These are phyloP conservation scores for Colistium nudipinnis DNA, from an alignment of 2,113 vertebrate species.

Conservation along the genomic window DNA sequence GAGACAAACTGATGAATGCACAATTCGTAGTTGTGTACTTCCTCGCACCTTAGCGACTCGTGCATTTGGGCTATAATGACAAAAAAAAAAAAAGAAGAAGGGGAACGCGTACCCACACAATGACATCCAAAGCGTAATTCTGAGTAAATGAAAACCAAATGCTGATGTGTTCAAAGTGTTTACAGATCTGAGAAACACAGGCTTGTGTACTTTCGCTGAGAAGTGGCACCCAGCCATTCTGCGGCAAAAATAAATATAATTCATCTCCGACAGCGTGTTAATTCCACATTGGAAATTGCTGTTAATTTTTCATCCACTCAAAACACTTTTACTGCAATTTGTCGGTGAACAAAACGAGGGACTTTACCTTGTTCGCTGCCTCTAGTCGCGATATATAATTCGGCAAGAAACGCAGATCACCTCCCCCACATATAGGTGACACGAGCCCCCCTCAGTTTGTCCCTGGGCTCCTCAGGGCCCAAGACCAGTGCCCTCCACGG, in stretches of 20 bases:
- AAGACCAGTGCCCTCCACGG: conserved; percentile 83
- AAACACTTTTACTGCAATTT: conserved; percentile 6
- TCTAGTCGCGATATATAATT: conserved; percentile 8
- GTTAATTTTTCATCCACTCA: conserved; percentile 26
- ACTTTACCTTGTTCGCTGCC: conserved; percentile 12
- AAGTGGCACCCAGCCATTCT: background rate
- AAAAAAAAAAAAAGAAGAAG: conserved; percentile 57
- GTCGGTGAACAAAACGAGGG: conserved; percentile 21
- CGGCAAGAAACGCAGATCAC: background rate
- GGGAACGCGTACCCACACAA: conserved; percentile 66
- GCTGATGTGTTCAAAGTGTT: conserved; percentile 63
- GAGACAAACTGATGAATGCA: conserved; percentile 71
- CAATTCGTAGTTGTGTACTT: conserved; percentile 73
- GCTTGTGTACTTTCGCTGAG: conserved; percentile 22
- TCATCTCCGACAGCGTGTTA: conserved; percentile 20
- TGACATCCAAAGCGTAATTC: conserved; percentile 70
- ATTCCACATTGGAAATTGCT: conserved; percentile 3
- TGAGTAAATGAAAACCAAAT: conserved; percentile 70
- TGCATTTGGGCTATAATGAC: conserved; percentile 62
- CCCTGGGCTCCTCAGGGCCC: conserved; percentile 70
- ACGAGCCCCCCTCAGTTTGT: conserved; percentile 51
- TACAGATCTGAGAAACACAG: conserved; percentile 53
- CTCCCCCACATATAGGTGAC: conserved; percentile 40
- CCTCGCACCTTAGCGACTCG: conserved; percentile 63
- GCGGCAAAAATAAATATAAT: conserved; percentile 18